A percentile compares a stretch with the other conserved stretches of the same genome.
Conservation (phyloP, 2,797 vertebrate genomes). For the Chaetodon trifasciatus region DNA sequence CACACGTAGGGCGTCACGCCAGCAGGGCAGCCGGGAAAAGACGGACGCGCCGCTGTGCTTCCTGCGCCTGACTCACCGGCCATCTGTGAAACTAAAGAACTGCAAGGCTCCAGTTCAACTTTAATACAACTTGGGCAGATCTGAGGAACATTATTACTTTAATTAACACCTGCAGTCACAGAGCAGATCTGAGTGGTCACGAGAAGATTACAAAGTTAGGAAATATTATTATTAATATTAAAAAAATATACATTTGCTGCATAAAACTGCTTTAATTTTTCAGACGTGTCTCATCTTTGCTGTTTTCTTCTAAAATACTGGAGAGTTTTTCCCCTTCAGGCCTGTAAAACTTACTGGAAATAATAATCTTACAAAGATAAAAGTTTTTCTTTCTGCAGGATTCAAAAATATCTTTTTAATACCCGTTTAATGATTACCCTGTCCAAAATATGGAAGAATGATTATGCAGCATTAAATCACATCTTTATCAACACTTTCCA, state of each 20-base stretch:
- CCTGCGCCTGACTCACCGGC: constrained; percentile 44
- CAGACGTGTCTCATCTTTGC: background rate
- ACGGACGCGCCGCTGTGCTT: constrained; percentile 21
- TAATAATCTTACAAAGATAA: background rate
- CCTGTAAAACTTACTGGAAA: background rate
- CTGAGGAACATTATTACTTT: background rate
- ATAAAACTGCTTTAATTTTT: background rate
- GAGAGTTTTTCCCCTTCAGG: background rate
- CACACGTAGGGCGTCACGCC: constrained; percentile 21
- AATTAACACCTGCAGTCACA: background rate
- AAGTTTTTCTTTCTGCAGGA: background rate
- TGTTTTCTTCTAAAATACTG: no score
- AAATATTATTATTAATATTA: background rate
- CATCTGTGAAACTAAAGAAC: constrained; percentile 15
- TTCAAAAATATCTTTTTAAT: background rate
- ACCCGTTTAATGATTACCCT: no score
- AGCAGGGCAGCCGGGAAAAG: constrained; percentile 20
- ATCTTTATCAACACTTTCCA: background rate
- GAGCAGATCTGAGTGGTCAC: background rate
- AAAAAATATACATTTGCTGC: background rate
- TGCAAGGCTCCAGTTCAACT: background rate
- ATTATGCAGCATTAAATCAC: background rate
- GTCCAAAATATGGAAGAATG: background rate
- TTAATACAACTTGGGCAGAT: background rate
- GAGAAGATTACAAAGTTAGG: background rate